A percentile compares a stretch with the other conserved stretches of the same genome.
These are phyloP conservation scores for Eulemur rubriventer DNA, from an alignment of 2,797 vertebrate species.

Conservation along the genomic window DNA sequence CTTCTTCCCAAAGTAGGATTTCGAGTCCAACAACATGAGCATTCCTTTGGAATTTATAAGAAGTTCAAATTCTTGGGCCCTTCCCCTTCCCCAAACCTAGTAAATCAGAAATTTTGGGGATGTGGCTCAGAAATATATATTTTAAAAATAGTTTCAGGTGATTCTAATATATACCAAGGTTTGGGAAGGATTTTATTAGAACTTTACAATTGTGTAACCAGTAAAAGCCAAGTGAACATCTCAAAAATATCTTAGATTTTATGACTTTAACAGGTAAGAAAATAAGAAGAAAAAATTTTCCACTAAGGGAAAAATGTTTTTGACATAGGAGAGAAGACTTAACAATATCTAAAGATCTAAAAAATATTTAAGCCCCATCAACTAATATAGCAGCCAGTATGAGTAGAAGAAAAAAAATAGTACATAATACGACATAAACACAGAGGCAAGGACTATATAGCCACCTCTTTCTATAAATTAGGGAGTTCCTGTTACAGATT, in stretches of 20 bases:
- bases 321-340: not conserved
- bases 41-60: not conserved
- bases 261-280: not conserved
- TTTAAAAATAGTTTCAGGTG: not conserved
- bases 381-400: not conserved
- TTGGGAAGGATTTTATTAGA: not conserved
- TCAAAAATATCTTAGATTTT: not conserved
- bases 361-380: not conserved
- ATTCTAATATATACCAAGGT: not conserved
- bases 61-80: not conserved
- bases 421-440: not conserved
- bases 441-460: not conserved
- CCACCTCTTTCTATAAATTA: not conserved
- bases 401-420: not conserved
- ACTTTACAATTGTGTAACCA: not conserved
- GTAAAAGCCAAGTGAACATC: not conserved
- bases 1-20: not conserved
- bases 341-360: not conserved
- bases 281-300: not conserved
- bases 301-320: not conserved
- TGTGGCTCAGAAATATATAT: not conserved
- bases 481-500: not conserved
- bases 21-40: not conserved
- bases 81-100: not conserved
- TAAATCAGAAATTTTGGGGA: not conserved